A percentile compares a stretch with the other conserved stretches of the same genome.
Conservation (phyloP, 92 coral and sea anemone species). For the Phenganax marumi region DNA sequence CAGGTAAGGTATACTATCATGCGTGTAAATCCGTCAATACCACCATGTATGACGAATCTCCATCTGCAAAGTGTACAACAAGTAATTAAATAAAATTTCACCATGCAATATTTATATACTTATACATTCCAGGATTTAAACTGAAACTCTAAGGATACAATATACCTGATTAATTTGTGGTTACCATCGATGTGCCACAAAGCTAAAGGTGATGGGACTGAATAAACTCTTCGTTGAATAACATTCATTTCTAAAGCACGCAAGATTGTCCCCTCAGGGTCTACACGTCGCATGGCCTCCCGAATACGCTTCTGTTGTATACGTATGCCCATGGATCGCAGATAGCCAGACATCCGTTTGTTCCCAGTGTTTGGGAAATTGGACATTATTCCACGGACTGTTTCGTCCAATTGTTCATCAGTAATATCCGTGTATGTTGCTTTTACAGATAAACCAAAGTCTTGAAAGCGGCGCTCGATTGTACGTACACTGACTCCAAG, state of each 20-base stretch:
- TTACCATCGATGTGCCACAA: constrained; percentile 11
- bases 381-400: no score
- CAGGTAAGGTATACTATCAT: constrained; percentile 21
- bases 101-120: no score
- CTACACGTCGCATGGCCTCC: constrained; percentile 14
- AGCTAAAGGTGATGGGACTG: background rate
- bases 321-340: background rate
- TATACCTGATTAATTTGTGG: background rate
- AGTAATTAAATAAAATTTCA: no score
- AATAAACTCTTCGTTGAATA: no score
- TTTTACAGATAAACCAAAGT: constrained; percentile 12
- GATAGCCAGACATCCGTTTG: constrained; percentile 17
- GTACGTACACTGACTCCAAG: constrained; percentile 22
- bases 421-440: background rate
- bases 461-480: constrained; percentile 12
- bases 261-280: background rate
- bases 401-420: no score
- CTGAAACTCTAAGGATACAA: no score
- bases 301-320: background rate
- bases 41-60: constrained; percentile 16
- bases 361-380: no score
- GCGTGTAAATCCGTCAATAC: constrained; percentile 11
- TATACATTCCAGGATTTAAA: no score
- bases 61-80: background rate
- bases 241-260: background rate